These are phyloP conservation scores for Plecotus auritus DNA, from an alignment of 2,113 vertebrate species.

Conservation along the genomic window DNA sequence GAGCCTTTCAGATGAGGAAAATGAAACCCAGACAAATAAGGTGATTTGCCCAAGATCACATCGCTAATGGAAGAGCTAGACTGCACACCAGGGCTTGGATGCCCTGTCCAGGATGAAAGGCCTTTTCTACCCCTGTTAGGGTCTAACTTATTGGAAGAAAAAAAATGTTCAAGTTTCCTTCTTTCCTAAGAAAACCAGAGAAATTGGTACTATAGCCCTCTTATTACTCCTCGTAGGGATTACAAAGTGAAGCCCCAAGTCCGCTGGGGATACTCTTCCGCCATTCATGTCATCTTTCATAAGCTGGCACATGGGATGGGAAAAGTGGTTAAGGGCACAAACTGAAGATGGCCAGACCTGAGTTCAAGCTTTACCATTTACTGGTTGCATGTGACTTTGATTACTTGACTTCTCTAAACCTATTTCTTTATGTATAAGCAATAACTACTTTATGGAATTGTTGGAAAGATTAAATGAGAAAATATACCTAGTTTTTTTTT, in stretches of 20 bases:
- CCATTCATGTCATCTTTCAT: background rate
- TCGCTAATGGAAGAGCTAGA: background rate
- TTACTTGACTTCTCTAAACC: background rate
- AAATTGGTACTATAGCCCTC: background rate
- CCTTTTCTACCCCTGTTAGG: background rate
- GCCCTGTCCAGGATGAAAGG: background rate
- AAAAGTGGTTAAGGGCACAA: background rate
- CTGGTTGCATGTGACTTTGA: background rate
- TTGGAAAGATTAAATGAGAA: background rate
- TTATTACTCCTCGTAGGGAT: background rate
- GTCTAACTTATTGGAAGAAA: background rate
- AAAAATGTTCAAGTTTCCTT: background rate
- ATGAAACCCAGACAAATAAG: background rate
- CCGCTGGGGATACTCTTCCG: background rate
- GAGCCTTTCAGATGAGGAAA: background rate
- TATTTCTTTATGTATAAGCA: background rate
- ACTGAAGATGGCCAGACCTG: background rate
- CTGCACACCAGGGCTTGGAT: background rate
- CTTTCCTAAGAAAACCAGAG: background rate
- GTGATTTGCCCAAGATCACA: background rate
- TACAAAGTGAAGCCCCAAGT: background rate
- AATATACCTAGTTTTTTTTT: background rate
- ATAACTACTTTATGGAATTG: background rate
- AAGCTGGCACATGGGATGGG: rapidly evolving
- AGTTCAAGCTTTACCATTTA: background rate